A percentile compares a stretch with the other conserved stretches of the same genome.
Conservation (phyloP, 2,888 invertebrate species). For the Leptopilina drosophilae region DNA sequence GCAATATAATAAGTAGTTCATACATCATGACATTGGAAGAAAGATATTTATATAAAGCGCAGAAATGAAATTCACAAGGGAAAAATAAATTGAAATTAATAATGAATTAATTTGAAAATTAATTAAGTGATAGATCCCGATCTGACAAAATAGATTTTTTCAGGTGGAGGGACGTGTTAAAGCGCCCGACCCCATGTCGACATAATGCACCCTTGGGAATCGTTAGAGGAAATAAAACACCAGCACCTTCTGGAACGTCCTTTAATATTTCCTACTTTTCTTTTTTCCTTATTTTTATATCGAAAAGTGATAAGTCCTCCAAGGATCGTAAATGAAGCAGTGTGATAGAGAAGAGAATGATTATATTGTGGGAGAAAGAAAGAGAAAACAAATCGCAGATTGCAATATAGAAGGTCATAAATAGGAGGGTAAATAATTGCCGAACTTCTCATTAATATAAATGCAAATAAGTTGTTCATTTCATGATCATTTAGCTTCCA, state of each 20-base stretch:
- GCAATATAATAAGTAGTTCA: too few relatives aligned
- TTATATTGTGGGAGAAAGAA: background rate
- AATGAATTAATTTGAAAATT: background rate
- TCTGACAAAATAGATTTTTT: background rate
- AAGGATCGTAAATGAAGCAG: background rate
- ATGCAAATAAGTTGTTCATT: background rate
- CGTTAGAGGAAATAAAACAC: constrained; percentile 12
- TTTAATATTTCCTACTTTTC: background rate
- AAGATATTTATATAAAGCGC: background rate
- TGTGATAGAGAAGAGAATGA: background rate
- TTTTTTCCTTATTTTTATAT: background rate
- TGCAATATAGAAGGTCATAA: constrained; percentile 1
- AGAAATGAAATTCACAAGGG: background rate
- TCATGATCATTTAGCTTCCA: too few relatives aligned
- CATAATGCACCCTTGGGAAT: constrained; percentile 10
- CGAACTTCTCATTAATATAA: constrained; percentile 21
- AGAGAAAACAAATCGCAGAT: background rate
- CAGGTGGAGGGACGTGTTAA: background rate
- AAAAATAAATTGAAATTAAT: background rate
- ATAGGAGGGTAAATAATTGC: background rate
- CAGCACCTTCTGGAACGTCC: background rate
- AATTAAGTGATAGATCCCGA: background rate
- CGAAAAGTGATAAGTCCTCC: constrained; percentile 19
- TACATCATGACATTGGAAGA: background rate
- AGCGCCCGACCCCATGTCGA: background rate